Evolutionary conservation across 2,113 vertebrate genomes (phyloP), one percentile per base, ranked within the genome.

Genomic region (Lichenostomus cassidix): DNA sequence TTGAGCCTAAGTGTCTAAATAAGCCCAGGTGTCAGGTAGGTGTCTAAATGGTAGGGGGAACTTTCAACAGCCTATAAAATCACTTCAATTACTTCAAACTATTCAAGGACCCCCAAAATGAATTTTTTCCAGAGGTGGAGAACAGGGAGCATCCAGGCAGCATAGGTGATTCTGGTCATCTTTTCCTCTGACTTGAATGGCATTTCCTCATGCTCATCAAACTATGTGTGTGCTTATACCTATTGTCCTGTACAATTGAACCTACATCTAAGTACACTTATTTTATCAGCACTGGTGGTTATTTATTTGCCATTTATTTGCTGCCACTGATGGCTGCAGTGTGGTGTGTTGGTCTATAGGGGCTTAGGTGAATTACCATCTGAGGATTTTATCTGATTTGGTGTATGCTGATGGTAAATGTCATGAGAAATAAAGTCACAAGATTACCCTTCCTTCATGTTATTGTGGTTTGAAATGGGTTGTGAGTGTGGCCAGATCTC

Each of bases 401-500:
- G 85, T 96, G 17, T 90, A 91, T 44, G 33, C 65, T 87, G 83
- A 92, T 10, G 24, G 59, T 87, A 94, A 95, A 85, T 50, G 1
- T 52, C 29, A 63, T 55, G 49, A 90, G 71, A 97, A 97, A 89
- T 92, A n/a, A 75, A 87, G 56, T 90, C 89, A 92, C 59, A 96
- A 94, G 86, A 12, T 88, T 64, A 49, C 33, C 81, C n/a, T 88
- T 96, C 74, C 68, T 83, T 94, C 64, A 7, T 82, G 83, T 89
- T 92, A 65, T 33, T 93, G 53, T 89, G 93, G 80, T 93, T 92
- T 92, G 68, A 98, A 96, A 95, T 85, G 93, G 84, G 80, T 87
- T 96, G 56, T 81, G 78, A 92, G 52, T 94, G 71, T 96, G 94
- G 88, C 83, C 96, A 95, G 62, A 24, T 89, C 47, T 73, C 94